These are phyloP conservation scores for Seladonia tumulorum DNA, from an alignment of 2,888 invertebrate genomes.

Conservation along the genomic window DNA sequence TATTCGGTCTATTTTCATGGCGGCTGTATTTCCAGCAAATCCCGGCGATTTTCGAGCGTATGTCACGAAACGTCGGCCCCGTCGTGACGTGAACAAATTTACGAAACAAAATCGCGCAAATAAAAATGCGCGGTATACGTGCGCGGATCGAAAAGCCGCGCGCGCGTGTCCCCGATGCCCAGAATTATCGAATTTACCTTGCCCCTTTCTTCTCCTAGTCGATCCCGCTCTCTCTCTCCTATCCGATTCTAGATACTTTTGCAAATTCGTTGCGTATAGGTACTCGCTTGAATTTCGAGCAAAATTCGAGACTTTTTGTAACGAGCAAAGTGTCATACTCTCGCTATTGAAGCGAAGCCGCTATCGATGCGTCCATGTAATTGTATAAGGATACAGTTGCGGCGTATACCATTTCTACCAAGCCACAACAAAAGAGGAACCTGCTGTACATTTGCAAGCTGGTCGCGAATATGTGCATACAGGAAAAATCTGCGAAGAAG, in stretches of 20 bases:
- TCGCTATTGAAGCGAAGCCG: no score
- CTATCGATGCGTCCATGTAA: no score
- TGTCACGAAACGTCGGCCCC: slow-evolving; percentile 47
- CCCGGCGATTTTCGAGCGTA: slow-evolving; percentile 25
- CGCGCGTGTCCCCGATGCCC: slow-evolving; percentile 29
- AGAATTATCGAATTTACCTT: slow-evolving; percentile 44
- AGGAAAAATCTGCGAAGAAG: not conserved
- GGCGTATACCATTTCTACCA: no score
- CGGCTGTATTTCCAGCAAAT: slow-evolving; percentile 29
- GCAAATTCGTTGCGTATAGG: not conserved
- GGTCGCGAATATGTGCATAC: not conserved
- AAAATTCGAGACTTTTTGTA: no score
- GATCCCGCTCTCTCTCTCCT: slow-evolving; percentile 16
- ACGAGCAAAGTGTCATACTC: no score
- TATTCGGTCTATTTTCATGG: slow-evolving; percentile 32
- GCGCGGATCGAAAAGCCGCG: slow-evolving; percentile 22
- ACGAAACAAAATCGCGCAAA: slow-evolving; percentile 32
- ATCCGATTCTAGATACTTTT: slow-evolving; percentile 18
- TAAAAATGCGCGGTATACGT: not conserved
- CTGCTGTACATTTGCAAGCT: no score
- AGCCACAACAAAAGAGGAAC: no score
- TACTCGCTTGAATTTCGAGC: no score
- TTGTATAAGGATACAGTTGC: no score
- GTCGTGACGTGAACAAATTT: slow-evolving; percentile 61
- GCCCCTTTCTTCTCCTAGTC: not conserved